Base-by-base conservation (phyloP, 1,140 invertebrate genomes). In the Trachymyrmex cornetzi region DNA sequence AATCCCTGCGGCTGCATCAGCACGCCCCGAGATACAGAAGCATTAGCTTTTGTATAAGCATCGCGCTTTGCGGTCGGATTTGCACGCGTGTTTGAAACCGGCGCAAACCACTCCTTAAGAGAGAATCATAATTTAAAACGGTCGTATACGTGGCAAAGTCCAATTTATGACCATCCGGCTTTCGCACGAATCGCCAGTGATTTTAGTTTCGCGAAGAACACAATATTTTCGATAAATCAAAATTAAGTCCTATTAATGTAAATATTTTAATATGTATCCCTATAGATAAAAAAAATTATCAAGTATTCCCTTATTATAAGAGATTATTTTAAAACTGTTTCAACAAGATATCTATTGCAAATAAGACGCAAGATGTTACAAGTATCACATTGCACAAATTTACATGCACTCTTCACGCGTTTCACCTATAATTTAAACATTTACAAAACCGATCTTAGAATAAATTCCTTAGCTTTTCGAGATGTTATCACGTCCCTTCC, bases 1-100 rank as follows among this genome's bases (percentile, higher is more conserved):
- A 84, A 84, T 84, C 69, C 55, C 59, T 44, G 38, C 55, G 80
- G 57, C 80, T 61, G 80, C 55, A 84, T 84, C 80, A 84, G 80
- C 77, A 67, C 30, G 14, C 27, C 19, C 67, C 66, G 67, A n/a
- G 80, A 84, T 63, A 69, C 55, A 16, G 38, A 44, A 74, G 67
- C 80, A 84, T 84, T 84, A 84, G 80, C 69, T 84, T 75, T 61
- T 61, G 69, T 61, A 74, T 22, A 74, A 82, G 67, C 77, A 16
- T 55, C 30, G 67, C 24, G 79, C 66, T 53, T 71, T 38, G 55
- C 80, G 67, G 67, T 38, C 38, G 80, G 53, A 82, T 82, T 82
- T 74, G 80, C 80, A 61, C 53, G 53, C 34, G 79, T 59, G 67
- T 53, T 82, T 27, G 80, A 74, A 61, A 38, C 55, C 55, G 34